Base-by-base conservation (phyloP, 1,140 invertebrate genomes). In the Trichoplusia ni region DNA sequence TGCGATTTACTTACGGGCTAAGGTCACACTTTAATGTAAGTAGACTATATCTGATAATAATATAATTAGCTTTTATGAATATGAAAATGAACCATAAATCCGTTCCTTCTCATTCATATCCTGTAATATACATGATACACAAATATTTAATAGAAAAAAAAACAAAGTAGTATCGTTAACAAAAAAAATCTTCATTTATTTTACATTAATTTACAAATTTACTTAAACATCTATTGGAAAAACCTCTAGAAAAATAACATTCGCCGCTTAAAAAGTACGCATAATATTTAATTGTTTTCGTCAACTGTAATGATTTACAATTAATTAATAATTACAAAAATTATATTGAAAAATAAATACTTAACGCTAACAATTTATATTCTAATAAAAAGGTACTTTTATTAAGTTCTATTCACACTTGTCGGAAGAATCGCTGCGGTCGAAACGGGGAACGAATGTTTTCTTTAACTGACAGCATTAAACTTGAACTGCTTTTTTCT, bases 101-200 rank as follows among this genome's bases (percentile, higher is more conserved):
- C n/a, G n/a, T n/a, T n/a, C n/a, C n/a, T n/a, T n/a, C n/a, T n/a
- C n/a, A n/a, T n/a, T n/a, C n/a, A n/a, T n/a, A n/a, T n/a, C n/a
- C n/a, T n/a, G n/a, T n/a, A n/a, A n/a, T n/a, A 1, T 5, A 1
- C 14, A 5, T 1, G 14, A 40, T 18, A 6, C 5, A 23, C 8
- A 33, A n/a, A 4, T n/a, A 29, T 31, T 25, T 14, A 37, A 13
- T n/a, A 9, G 31, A 13, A 42, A 53, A 67, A 68, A 11, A 66
- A 66, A 76, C 40, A 59, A 64, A 40, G 56, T 58, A 47, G 13
- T 76, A 81, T 79, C 73, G 59, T 82, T 84, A 89, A 88, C 84
- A 89, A 87, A 86, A 84, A 79, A 82, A 86, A 88, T 89, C 81
- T 86, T 84, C 75, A 68, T 89, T 90, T 86, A 88, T 88, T 90